phyloP scores from a whole-genome alignment of 1,140 invertebrate genomes.

The Leguminivora glycinivorella region DNA sequence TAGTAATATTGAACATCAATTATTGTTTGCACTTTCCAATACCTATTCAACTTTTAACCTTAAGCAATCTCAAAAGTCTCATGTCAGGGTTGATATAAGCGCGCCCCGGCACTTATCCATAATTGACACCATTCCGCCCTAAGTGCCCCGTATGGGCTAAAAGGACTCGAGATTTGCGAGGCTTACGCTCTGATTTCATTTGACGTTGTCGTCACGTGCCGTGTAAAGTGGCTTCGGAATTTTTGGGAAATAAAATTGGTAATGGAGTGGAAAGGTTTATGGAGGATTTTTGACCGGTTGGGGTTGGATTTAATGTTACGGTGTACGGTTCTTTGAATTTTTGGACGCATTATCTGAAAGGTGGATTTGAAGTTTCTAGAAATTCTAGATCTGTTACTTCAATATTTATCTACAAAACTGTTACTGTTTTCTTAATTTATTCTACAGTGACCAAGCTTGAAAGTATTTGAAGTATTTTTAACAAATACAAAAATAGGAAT shows the following conservation, averaged over 20 bases:
- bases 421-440: too few species aligned
- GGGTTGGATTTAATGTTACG: slow-evolving; percentile 4
- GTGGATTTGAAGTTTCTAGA: neutral
- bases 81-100: slow-evolving; percentile 37
- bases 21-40: too few species aligned
- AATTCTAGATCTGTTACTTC: too few species aligned
- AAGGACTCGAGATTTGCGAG: slow-evolving; percentile 68
- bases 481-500: too few species aligned
- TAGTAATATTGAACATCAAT: too few species aligned
- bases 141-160: slow-evolving; percentile 69
- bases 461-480: too few species aligned
- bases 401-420: too few species aligned
- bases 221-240: slow-evolving; percentile 62
- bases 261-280: slow-evolving; percentile 70
- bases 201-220: slow-evolving; percentile 70
- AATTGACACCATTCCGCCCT: slow-evolving; percentile 76
- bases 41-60: neutral
- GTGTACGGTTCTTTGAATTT: neutral
- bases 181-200: slow-evolving; percentile 72
- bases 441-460: too few species aligned
- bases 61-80: slow-evolving; percentile 19
- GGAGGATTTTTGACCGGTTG: slow-evolving; percentile 23
- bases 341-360: neutral
- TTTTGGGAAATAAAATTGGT: slow-evolving; percentile 74
- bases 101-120: slow-evolving; percentile 65